Base-by-base conservation (phyloP, 2,113 vertebrate species). In the Papio anubis region DNA sequence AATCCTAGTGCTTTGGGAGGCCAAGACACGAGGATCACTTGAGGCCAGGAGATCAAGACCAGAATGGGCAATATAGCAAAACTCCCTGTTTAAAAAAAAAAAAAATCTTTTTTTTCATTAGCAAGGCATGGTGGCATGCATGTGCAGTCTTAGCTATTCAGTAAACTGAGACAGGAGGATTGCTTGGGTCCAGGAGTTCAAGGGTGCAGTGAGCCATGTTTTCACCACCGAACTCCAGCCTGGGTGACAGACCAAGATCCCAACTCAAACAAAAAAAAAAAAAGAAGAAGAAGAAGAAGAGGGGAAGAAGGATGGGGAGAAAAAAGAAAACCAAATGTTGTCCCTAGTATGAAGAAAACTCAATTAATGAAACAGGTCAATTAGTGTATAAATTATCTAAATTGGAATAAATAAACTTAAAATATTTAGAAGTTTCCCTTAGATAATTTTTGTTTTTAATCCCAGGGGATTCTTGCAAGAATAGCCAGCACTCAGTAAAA, bases 341-440 rank as follows among this genome's bases (percentile, higher is more conserved):
- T 27, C 40, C n/a, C 75, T 59, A 45, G 18, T 66, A 68, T 59
- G 55, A 82, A 90, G 2, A 93, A 90, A 96, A 84, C 1, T 81
- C 79, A 89, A 59, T 61, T 92, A 80, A 2, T 73, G 25, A 2
- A 90, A 66, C 6, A 66, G 30, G 27, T 91, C 81, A 73, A 85
- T 73, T 84, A 70, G 5, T 76, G 11, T 57, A 45, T 32, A 7
- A 93, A 91, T 61, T 85, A 93, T 88, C 38, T 90, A 94, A 90
- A 82, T 70, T 8, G 66, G 80, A 25, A 93, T 43, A 94, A 90
- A 40, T 55, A 90, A 48, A 57, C n/a, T 80, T 94, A 30, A 70
- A 91, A 96, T 88, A 72, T 75, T 97, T 87, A 82, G 88, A 84
- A 16, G 16, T 48, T 72, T 92, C 17, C 40, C 5, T 91, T n/a